Base-by-base conservation (phyloP, 92 coral and sea anemone species). In the Porites evermanni region DNA sequence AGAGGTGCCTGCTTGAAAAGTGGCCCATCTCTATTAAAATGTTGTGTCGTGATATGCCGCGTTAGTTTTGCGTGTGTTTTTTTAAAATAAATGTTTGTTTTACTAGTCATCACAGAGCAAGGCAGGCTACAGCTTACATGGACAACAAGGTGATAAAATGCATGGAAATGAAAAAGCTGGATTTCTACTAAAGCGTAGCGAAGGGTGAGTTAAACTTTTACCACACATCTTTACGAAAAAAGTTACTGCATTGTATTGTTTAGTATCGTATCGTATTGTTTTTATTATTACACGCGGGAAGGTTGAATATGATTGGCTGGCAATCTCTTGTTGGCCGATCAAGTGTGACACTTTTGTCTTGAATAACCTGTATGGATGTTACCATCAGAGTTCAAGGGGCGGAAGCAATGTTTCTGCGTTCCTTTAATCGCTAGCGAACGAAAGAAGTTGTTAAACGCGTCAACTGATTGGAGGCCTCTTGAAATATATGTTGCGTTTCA, bases 131-230 rank as follows among this genome's bases (percentile, higher is more conserved):
- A 97, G 98, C 8, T 88, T 97, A 74, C 99, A 97, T 75, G 99
- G 99, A 38, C 98, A 95, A 18, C 99, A 95, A 86, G 99, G 99
- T 16, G 98, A 97, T 63, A 90, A 92, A n/a, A 51, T 90, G 14
- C 94, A 93, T 70, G 99, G 99, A 1, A 95, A 96, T 50, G 89
- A 93, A 63, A 95, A 86, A 78, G 88, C 92, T 69, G 99, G 99
- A n/a, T 85, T 89, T 77, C 71, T 97, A 38, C 75, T 82, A 71
- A 97, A 97, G 64, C 86, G 99, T 74, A 97, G 99, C 44, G 99
- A 97, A 91, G 99, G 99, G 99, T 97, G 74, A 52, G 96, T 64
- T 52, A 1, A 13, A 24, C 17, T 4, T 1, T 16, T 12, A 56
- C 16, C 67, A 29, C 17, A 38, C 4, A 6, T 38, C 47, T 38